Base-by-base conservation (phyloP, 2,888 invertebrate genomes). In the Alloplasta piceator region DNA sequence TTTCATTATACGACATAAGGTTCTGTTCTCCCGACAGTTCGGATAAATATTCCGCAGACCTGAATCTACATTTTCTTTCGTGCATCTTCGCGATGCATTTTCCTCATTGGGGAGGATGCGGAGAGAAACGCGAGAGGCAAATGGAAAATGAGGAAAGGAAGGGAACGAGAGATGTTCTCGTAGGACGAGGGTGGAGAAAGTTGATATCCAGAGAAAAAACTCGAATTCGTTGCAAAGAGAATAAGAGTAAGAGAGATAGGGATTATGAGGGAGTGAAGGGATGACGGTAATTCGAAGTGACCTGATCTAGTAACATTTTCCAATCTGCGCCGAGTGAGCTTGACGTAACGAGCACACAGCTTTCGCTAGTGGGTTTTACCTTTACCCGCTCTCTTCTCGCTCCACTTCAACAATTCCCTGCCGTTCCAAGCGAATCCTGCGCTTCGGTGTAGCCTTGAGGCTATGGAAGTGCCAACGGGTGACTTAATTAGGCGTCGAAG, bases 401-500 rank as follows among this genome's bases (percentile, higher is more conserved):
- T 41, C 14, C 50, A 43, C 39, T 67, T 50, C 55, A 26, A 50
- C 68, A 50, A 67, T 80, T 80, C 50, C 61, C 61, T 12, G 12
- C 39, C 7, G 52, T 63, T 39, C n/a, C 46, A 56, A 58, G 55
- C 48, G 48, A 41, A 50, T 16, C 58, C 38, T 52, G 36, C 38
- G 14, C 43, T 41, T 7, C 26, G 36, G 56, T 60, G 46, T 41
- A 50, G 48, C 12, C 46, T 48, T 7, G 58, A 36, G 39, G 64
- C 56, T 50, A 64, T 38, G 10, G 12, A 77, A 81, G 84, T 79
- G 82, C 83, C 82, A 82, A 83, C 84, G 82, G 80, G 80, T 84
- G 80, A 85, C 83, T 86, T 85, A 85, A 86, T 86, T 85, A 85
- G 84, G 78, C 83, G 84, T 85, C 84, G 83, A 81, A 84, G 83